These are phyloP conservation scores for Drosophila lacertosa DNA, from an alignment of 1,140 invertebrate genomes.

Conservation along the genomic window DNA sequence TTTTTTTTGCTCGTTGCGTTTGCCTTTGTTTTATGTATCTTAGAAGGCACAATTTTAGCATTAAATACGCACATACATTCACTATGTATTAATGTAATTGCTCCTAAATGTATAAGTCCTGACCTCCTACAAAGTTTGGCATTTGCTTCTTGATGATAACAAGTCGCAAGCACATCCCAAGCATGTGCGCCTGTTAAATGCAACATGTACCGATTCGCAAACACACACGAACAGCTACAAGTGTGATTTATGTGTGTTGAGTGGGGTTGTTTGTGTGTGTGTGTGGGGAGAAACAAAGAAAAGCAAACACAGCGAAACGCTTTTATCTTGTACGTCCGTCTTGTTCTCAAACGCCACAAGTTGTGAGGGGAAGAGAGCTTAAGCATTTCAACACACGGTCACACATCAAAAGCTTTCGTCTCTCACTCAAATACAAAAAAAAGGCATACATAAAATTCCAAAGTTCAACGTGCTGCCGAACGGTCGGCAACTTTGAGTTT, in stretches of 20 bases:
- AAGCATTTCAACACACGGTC: constrained; percentile 24
- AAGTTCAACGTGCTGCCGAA: constrained; percentile 72
- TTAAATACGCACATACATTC: neutral
- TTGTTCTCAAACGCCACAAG: constrained; percentile 45
- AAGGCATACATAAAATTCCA: constrained; percentile 25
- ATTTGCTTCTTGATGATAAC: neutral
- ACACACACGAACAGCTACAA: constrained; percentile 40
- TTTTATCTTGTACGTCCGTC: constrained; percentile 36
- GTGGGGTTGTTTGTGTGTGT: constrained; percentile 20
- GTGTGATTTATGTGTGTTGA: constrained; percentile 33
- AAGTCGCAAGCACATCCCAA: constrained; percentile 3
- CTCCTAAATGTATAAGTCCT: constrained; percentile 16
- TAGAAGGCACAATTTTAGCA: constrained; percentile 2
- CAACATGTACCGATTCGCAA: constrained; percentile 44
- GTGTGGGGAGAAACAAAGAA: constrained; percentile 53
- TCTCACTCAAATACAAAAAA: constrained; percentile 12
- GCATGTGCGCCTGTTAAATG: constrained; percentile 69
- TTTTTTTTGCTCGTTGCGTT: constrained; percentile 12
- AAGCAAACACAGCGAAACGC: constrained; percentile 59
- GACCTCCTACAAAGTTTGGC: constrained; percentile 53
- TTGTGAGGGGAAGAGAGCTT: constrained; percentile 27
- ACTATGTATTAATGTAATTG: neutral
- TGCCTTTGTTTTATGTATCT: constrained; percentile 37
- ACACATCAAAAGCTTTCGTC: constrained; percentile 59
- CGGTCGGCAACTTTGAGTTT: constrained; percentile 35